These are phyloP conservation scores for Forficula auricularia DNA, from an alignment of 1,140 invertebrate genomes.

Conservation along the genomic window DNA sequence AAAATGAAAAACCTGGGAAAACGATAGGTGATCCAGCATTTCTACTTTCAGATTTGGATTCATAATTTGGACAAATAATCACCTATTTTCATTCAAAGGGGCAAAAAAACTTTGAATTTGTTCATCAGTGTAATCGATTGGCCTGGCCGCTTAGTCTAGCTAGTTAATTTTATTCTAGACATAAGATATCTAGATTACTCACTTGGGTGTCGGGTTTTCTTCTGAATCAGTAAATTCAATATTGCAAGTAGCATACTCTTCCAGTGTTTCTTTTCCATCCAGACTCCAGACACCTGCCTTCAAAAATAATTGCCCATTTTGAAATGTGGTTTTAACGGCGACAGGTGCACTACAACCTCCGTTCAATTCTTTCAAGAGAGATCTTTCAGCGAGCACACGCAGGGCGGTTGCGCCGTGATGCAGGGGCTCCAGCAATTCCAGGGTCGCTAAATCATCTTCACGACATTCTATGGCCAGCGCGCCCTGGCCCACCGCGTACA, in stretches of 20 bases:
- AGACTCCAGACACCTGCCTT: constrained; percentile 83
- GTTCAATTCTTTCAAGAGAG: constrained; percentile 26
- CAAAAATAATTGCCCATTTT: constrained; percentile 36
- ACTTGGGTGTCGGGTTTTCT: too few relatives aligned
- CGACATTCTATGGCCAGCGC: constrained; percentile 86
- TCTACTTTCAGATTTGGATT: too few relatives aligned
- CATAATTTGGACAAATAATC: too few relatives aligned
- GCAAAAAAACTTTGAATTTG: too few relatives aligned
- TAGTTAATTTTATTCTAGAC: too few relatives aligned
- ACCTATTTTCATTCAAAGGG: too few relatives aligned
- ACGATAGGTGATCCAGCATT: too few relatives aligned
- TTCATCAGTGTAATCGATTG: too few relatives aligned
- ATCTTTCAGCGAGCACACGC: constrained; percentile 67
- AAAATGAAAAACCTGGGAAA: too few relatives aligned
- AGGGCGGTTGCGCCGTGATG: constrained; percentile 57
- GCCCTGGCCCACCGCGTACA: constrained; percentile 92
- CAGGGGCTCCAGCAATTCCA: constrained; percentile 48
- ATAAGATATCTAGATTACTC: too few relatives aligned
- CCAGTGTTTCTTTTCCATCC: constrained; percentile 57
- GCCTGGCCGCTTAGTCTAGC: too few relatives aligned
- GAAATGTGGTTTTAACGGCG: constrained; percentile 53
- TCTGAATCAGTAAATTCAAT: constrained; percentile 16
- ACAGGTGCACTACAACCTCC: constrained; percentile 96
- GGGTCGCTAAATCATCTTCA: constrained; percentile 43
- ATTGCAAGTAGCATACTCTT: constrained; percentile 24